These are phyloP conservation scores for Selenia dentaria DNA, from an alignment of 2,888 invertebrate species.

Conservation along the genomic window DNA sequence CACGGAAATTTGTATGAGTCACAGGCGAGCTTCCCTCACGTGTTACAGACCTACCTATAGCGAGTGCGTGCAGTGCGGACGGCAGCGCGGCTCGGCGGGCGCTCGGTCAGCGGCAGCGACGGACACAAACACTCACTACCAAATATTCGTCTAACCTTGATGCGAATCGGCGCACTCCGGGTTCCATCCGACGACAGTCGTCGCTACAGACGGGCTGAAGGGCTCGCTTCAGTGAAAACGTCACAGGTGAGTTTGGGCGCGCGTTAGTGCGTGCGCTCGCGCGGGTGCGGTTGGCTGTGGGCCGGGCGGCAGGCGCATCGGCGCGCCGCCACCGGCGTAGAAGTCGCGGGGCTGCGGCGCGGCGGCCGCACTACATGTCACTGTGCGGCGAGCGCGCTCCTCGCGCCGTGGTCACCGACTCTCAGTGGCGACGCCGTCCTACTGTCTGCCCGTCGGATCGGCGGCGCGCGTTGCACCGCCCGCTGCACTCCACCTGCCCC, in stretches of 20 bases:
- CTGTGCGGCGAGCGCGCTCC: constrained; percentile 80
- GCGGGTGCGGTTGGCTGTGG: constrained; percentile 52
- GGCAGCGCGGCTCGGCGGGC: constrained; percentile 61
- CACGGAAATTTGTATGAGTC: constrained; percentile 62
- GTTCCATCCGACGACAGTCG: constrained; percentile 82
- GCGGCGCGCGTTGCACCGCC: constrained; percentile 81
- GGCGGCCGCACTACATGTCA: constrained; percentile 81
- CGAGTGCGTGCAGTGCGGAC: constrained; percentile 65
- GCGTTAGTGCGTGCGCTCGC: constrained; percentile 61
- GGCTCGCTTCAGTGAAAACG: constrained; percentile 72
- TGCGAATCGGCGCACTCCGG: constrained; percentile 83
- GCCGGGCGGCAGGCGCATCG: constrained; percentile 78
- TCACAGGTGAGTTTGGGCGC: constrained; percentile 51
- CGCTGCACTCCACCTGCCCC: constrained; percentile 82
- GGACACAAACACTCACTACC: constrained; percentile 80
- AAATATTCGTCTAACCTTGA: constrained; percentile 83
- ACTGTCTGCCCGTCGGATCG: constrained; percentile 73
- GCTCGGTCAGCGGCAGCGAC: constrained; percentile 55
- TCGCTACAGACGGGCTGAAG: constrained; percentile 75
- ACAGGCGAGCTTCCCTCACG: constrained; percentile 60
- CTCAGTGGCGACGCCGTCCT: constrained; percentile 83
- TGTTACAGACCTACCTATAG: constrained; percentile 71
- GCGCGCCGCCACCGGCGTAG: constrained; percentile 77
- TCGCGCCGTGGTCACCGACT: constrained; percentile 83
- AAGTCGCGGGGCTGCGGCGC: constrained; percentile 76